Base-by-base conservation (phyloP, 1,140 invertebrate species). In the Psix sp. region DNA sequence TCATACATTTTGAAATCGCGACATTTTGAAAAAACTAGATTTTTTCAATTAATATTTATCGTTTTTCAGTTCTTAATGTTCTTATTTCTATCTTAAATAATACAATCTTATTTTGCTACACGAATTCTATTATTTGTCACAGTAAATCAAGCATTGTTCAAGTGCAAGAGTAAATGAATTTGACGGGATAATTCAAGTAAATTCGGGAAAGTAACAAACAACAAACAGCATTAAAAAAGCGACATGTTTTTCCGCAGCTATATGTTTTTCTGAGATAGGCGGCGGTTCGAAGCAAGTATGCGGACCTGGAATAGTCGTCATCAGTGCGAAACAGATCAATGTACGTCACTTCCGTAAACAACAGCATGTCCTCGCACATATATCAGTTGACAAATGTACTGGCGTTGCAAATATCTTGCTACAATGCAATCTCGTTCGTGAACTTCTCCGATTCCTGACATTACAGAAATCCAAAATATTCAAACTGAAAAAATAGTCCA, bases 281-380 rank as follows among this genome's bases (percentile, higher is more conserved):
- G 26, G 9, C 31, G 36, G 39, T 36, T 31, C 11, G 33, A 21
- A 16, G 54, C 31, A 35, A 54, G 56, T 49, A 60, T 63, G 46
- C 56, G 62, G 71, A 67, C 51, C 70, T 51, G 51, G 54, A 74
- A 15, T 49, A 49, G 26, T 43, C 48, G 29, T 45, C 54, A 57
- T 60, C 39, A 29, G 38, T 43, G 40, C 45, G 52, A 59, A 75
- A 49, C 54, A 75, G 62, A 73, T 71, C 59, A 40, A 77, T 75
- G 51, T 52, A 49, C 74, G 56, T 77, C 56, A 77, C 62, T 75
- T 77, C 68, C 66, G 65, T 76, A 79, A 77, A 79, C 72, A 77
- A 78, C 67, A 46, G 43, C 56, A 31, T 20, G 17, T 46, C 38
- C 43, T 46, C 16, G 21, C 26, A 43, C 56, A 54, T 54, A 54